Evolutionary conservation across 2,797 vertebrate genomes (phyloP), one percentile per base, ranked within the genome.

Genomic region (Momotus momota): DNA sequence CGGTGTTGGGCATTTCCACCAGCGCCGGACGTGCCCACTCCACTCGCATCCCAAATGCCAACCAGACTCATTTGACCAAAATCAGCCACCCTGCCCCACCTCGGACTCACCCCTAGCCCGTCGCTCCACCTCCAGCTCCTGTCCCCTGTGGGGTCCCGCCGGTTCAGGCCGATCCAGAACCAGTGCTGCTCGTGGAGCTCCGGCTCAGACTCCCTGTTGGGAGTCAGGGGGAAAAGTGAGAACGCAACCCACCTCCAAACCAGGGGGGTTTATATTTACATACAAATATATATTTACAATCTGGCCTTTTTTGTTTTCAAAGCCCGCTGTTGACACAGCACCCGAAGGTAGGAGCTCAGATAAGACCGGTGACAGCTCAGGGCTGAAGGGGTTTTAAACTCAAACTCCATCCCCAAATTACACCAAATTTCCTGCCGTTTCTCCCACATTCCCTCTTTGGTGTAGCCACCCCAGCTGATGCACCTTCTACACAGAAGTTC

Each of bases 111-210:
- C 96, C 98, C 98, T 16, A 98, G 94, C 31, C 99, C 99, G 0
- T 99, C 99, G 2, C 99, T 99, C 99, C 99, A 99, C 70, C 96
- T 98, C 99, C 99, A 99, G 96, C 98, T 99, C 94, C 98, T 98
- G 26, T 98, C 98, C 21, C 97, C 98, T 45, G 96, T 38, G 0
- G 99, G 99, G 96, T 99, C 98, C 62, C 99, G 98, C 20, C 99
- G 98, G 97, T 99, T 99, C 89, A 99, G 98, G 54, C 99, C 99
- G 0, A 99, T 99, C 99, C 99, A 99, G 93, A 99, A 99, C 99
- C 99, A 99, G 92, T 99, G 99, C 97, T 99, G 99, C 93, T 99
- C 99, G 0, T 99, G 99, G 46, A 98, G 98, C 94, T 99, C 99
- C 0, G 99, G 98, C 85, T 99, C 99, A 75, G 98, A 94, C 79